Base-by-base conservation (phyloP, 2,888 invertebrate genomes). In the Melangyna quadrimaculata region DNA sequence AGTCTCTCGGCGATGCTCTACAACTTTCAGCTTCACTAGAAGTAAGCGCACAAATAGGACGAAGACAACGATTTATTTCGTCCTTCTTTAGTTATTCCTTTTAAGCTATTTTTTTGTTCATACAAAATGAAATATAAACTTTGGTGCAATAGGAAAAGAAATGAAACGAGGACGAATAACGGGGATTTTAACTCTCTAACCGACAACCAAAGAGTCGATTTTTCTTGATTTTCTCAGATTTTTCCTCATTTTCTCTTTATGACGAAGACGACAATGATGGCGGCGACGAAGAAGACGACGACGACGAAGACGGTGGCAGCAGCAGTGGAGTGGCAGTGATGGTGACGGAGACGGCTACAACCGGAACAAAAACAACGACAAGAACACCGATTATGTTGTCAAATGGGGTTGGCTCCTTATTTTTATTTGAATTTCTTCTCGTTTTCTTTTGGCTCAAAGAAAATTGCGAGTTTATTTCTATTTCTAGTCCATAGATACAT, bases 351-450 rank as follows among this genome's bases (percentile, higher is more conserved):
- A 35, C 59, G 59, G 12, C 22, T 35, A 73, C n/a, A 51, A 57
- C 72, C 24, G 51, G 72, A 45, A 65, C 74, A 59, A 63, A 73
- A 65, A 69, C 72, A 63, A 72, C 43, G 63, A 74, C 65, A 59
- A 55, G 63, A 65, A 69, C 69, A 63, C 57, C 51, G 72, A 77
- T 86, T 77, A 86, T 86, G 86, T 86, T 77, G 72, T 81, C 81
- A 86, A 86, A 86, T 77, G 81, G 86, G 86, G 86, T 81, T 86
- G 86, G 86, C 63, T 86, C 53, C 80, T 80, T 86, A 86, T 78
- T 86, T n/a, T 86, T 63, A 81, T 86, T 86, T 70, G 77, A 81
- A 73, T 78, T 81, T 78, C 53, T 51, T 83, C 29, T 83, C 17
- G 19, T 45, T 75, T 65, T 67, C 53, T 37, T 37, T 24, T 14